Conservation (phyloP, 2,888 invertebrate genomes). For the Monoplex corrugatus region DNA sequence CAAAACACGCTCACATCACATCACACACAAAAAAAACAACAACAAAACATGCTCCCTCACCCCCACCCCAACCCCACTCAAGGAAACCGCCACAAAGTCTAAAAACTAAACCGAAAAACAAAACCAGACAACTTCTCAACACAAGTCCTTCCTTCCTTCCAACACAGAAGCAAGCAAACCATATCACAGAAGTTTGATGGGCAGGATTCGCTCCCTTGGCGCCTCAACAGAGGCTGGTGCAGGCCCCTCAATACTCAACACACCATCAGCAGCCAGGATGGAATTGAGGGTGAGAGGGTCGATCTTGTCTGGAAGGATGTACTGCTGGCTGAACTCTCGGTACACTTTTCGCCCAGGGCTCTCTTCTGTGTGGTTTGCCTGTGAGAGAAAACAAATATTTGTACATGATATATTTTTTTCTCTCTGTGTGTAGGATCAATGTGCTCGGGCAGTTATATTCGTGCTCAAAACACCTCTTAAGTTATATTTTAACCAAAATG, state of each 20-base stretch:
- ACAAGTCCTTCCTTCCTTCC: not conserved
- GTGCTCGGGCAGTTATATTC: too few species aligned
- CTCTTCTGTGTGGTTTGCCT: constrained; percentile 98
- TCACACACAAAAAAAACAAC: too few species aligned
- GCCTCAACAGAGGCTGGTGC: constrained; percentile 90
- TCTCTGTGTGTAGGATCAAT: too few species aligned
- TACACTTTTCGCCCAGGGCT: constrained; percentile 98
- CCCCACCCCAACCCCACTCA: too few species aligned
- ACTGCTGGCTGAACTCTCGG: constrained; percentile 98
- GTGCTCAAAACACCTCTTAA: too few species aligned
- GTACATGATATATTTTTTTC: too few species aligned
- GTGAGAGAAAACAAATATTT: constrained; percentile 78
- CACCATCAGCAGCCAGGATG: constrained; percentile 97
- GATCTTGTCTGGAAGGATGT: constrained; percentile 96
- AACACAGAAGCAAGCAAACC: not conserved
- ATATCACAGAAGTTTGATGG: constrained; percentile 83
- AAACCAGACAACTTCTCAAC: too few species aligned
- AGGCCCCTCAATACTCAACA: constrained; percentile 97
- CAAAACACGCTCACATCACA: too few species aligned
- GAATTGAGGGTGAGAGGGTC: constrained; percentile 98
- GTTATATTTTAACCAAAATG: too few species aligned
- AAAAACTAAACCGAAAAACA: too few species aligned
- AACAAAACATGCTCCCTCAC: too few species aligned
- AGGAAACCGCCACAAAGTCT: too few species aligned
- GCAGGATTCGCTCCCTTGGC: constrained; percentile 88